phyloP scores from a whole-genome alignment of 1,140 invertebrate genomes.

The Panagrolaimus sp. region DNA sequence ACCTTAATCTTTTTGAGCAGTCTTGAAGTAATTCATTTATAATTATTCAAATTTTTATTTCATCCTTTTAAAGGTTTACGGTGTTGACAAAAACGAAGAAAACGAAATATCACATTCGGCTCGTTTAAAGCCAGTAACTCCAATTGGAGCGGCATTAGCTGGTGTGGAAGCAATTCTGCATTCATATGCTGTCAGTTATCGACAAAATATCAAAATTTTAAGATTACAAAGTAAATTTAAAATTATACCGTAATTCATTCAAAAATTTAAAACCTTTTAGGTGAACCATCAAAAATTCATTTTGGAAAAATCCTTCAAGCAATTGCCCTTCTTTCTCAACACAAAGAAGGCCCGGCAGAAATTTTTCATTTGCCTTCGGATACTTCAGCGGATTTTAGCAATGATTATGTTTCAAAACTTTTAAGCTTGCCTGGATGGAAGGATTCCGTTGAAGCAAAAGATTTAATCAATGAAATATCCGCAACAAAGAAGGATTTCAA shows the following conservation, averaged over 20 bases:
- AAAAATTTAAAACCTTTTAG: background rate
- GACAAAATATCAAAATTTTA: conserved; percentile 20
- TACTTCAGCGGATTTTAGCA: background rate
- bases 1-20: conserved; percentile 4
- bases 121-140: background rate
- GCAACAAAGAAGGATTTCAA: background rate
- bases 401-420: background rate
- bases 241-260: background rate
- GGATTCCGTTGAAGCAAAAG: background rate
- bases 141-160: background rate
- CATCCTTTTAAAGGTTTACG: background rate
- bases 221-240: conserved; percentile 5
- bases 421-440: background rate
- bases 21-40: background rate
- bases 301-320: background rate
- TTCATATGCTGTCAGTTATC: conserved; percentile 28
- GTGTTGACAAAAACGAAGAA: background rate
- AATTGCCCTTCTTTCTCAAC: background rate
- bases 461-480: background rate
- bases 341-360: conserved; percentile 12
- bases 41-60: background rate
- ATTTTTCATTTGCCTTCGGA: conserved; percentile 22
- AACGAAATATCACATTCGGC: background rate
- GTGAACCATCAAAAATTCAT: background rate
- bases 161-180: conserved; percentile 23